Conservation (phyloP, 1,140 invertebrate genomes). For the Coptotermes formosanus region DNA sequence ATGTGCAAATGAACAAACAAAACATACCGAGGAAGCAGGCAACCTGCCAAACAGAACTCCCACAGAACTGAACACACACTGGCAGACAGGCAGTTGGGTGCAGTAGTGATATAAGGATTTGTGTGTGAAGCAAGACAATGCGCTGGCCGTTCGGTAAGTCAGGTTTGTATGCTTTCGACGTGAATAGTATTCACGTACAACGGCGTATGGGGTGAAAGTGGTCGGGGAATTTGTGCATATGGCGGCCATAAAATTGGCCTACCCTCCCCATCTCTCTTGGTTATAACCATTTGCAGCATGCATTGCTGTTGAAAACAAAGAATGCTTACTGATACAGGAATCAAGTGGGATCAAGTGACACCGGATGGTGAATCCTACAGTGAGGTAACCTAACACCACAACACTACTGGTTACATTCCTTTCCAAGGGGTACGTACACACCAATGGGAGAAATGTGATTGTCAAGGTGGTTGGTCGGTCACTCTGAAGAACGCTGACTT, state of each 20-base stretch:
- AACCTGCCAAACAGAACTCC: not conserved
- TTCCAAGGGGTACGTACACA: no score
- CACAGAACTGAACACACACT: not conserved
- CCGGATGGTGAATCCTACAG: not conserved
- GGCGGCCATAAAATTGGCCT: not conserved
- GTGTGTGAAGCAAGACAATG: not conserved
- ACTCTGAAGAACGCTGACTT: no score
- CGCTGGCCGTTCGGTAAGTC: not conserved
- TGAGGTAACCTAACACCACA: not conserved
- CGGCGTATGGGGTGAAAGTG: not conserved
- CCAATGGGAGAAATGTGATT: no score
- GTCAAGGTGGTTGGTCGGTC: no score
- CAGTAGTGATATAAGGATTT: not conserved
- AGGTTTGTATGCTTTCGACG: not conserved
- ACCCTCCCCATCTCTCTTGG: not conserved
- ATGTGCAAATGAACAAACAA: no score
- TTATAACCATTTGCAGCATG: not conserved
- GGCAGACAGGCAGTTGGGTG: not conserved
- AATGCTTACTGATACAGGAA: not conserved
- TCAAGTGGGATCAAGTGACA: not conserved
- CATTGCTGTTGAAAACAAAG: not conserved
- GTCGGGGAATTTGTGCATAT: not conserved
- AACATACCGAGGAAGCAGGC: no score
- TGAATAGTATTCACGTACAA: not conserved
- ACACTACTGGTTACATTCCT: not conserved